Base-by-base conservation (phyloP, 2,113 vertebrate species). In the Mugil cephalus region DNA sequence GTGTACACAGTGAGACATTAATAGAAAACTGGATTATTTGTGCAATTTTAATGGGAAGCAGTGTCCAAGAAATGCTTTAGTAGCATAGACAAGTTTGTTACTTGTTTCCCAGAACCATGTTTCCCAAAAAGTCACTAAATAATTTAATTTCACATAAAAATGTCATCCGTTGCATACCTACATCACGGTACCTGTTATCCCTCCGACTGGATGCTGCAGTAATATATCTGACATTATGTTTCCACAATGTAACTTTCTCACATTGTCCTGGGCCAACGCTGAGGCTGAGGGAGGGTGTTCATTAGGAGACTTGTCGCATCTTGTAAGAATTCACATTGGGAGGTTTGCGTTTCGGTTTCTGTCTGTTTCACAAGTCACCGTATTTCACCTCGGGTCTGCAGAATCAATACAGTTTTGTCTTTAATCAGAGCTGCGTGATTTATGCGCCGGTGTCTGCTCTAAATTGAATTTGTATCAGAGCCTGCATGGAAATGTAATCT, bases 381-480 rank as follows among this genome's bases (percentile, higher is more conserved):
- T 4, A 0, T 39, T 42, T 67, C 36, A 65, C 66, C 70, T 58
- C 10, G 55, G 74, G 86, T 76, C 68, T 61, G 50, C 21, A 8
- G 38, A 47, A 43, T 76, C n/a, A 56, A 7, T 39, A 52, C 39
- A 56, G 17, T 19, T 38, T 34, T 21, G 58, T 50, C 51, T 51
- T 54, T 51, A 39, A 80, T 55, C 13, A 60, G 19, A 78, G 56
- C 61, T 52, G 52, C 35, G 13, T 75, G 65, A 30, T 78, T 66
- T 42, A 39, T 45, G n/a, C 48, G 66, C 68, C 24, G 8, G 35
- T 50, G 50, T 56, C 38, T 39, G 8, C 34, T 61, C 47, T 12
- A 52, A 45, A 79, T 69, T 67, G 6, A 75, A 45, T 69, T 65
- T 55, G 40, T 24, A 24, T 65, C 11, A 7, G 19, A 48, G 58